phyloP scores from a whole-genome alignment of 2,797 vertebrate genomes.

The Strix occidentalis region DNA sequence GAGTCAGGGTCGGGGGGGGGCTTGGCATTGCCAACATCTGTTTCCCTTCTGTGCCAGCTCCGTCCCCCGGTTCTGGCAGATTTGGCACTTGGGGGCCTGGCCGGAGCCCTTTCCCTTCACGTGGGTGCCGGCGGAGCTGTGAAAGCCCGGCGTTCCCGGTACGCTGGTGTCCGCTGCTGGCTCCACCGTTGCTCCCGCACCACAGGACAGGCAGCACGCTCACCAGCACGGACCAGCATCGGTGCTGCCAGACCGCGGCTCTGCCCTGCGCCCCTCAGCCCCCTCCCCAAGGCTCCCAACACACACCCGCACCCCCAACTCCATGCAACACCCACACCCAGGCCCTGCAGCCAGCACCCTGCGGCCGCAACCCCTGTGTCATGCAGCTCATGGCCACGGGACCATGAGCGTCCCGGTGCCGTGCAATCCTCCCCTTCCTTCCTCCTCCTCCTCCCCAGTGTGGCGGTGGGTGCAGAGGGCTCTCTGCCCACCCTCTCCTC shows the following conservation, averaged over 20 bases:
- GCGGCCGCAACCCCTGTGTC: fast-evolving
- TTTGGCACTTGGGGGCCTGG: not conserved
- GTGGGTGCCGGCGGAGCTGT: fast-evolving
- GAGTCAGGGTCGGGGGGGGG: fast-evolving
- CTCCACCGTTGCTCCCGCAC: not conserved
- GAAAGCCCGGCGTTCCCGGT: fast-evolving
- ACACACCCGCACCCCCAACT: fast-evolving
- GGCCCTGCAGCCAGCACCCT: not conserved
- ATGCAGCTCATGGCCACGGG: fast-evolving
- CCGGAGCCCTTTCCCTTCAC: fast-evolving
- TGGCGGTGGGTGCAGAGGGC: fast-evolving
- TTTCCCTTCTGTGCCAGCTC: not conserved
- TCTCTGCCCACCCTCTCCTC: not conserved
- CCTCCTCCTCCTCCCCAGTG: not conserved
- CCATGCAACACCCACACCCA: fast-evolving
- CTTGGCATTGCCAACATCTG: not conserved
- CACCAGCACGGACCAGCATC: not conserved
- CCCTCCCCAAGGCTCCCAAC: not conserved
- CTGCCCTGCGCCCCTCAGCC: not conserved
- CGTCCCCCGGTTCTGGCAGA: fast-evolving
- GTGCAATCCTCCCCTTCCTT: not conserved
- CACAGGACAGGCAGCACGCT: not conserved
- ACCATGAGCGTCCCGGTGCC: fast-evolving
- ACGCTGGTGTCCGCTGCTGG: not conserved
- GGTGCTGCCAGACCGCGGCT: not conserved